Percentiles rank a stretch among this genome's conserved stretches.
These are phyloP conservation scores for Matsumyia berberina DNA, from an alignment of 2,888 invertebrate species.

Conservation along the genomic window DNA sequence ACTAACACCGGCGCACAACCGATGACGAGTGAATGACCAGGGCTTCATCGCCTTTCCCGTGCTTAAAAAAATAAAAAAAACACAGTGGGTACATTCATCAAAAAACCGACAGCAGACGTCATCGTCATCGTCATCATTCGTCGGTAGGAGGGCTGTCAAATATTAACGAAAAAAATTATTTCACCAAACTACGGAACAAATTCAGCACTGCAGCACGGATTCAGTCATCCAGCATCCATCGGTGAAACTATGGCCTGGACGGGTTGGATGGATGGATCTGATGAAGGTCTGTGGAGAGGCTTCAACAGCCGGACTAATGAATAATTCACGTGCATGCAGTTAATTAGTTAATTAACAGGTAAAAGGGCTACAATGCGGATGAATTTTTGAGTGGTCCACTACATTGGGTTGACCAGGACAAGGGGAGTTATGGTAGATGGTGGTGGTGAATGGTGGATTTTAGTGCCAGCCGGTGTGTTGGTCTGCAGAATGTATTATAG, in stretches of 20 bases:
- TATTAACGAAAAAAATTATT: background rate
- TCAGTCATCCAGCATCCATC: constrained; percentile 43
- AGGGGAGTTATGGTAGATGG: no score
- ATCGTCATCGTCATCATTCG: background rate
- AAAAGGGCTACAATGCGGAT: constrained; percentile 74
- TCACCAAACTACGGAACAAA: constrained; percentile 27
- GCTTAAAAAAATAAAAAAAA: constrained; percentile 12
- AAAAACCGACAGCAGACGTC: constrained; percentile 23
- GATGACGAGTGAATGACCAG: constrained; percentile 50
- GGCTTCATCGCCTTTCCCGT: constrained; percentile 28
- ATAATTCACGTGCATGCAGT: constrained; percentile 76
- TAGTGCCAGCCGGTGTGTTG: constrained; percentile 22
- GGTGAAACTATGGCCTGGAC: constrained; percentile 21
- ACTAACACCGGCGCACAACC: constrained; percentile 20
- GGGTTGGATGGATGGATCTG: constrained; percentile 21
- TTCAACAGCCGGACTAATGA: constrained; percentile 52
- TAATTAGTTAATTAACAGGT: constrained; percentile 77
- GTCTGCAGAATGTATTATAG: constrained; percentile 25
- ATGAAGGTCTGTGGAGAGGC: constrained; percentile 20
- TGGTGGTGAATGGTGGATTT: constrained; percentile 2
- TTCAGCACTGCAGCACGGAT: constrained; percentile 45
- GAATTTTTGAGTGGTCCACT: constrained; percentile 71
- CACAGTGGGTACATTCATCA: constrained; percentile 10
- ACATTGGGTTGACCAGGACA: constrained; percentile 40
- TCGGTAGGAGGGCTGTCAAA: constrained; percentile 19